Conservation (phyloP, 2,113 vertebrate species). For the Lophochroa leadbeateri region DNA sequence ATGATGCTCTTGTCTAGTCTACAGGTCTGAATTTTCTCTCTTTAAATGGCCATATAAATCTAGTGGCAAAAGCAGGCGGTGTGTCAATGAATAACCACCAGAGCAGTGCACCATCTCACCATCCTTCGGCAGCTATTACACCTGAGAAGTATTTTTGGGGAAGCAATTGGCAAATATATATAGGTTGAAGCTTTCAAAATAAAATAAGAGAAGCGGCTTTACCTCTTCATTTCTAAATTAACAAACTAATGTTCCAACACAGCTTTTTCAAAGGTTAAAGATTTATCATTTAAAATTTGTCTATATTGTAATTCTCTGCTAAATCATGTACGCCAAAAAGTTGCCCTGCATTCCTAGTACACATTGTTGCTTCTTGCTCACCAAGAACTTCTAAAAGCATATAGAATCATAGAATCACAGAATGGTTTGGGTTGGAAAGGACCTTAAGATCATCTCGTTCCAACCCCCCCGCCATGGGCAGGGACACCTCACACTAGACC, state of each 20-base stretch:
- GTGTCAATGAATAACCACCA: slow-evolving; percentile 25
- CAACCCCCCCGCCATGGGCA: neutral
- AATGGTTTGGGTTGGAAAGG: neutral
- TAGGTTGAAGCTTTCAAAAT: neutral
- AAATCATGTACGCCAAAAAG: neutral
- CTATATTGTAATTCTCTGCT: neutral
- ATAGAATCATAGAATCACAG: neutral
- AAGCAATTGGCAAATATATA: neutral
- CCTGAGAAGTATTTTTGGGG: neutral
- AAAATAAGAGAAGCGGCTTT: neutral
- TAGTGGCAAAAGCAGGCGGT: slow-evolving; percentile 13
- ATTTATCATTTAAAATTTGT: neutral
- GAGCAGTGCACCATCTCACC: neutral
- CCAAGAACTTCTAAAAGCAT: neutral
- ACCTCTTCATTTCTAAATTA: neutral
- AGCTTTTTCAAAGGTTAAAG: neutral
- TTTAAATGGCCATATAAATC: slow-evolving; percentile 71
- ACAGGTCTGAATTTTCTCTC: slow-evolving; percentile 58
- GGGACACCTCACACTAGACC: neutral
- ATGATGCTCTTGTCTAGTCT: slow-evolving; percentile 55
- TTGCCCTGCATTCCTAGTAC: neutral
- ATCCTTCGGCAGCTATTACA: neutral
- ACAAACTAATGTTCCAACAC: neutral
- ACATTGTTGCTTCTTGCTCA: neutral
- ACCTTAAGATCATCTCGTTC: neutral